Evolutionary conservation across 2,888 invertebrate species (phyloP), one percentile per base, ranked within the genome.

Genomic region (Digitonthophagus gazella): DNA sequence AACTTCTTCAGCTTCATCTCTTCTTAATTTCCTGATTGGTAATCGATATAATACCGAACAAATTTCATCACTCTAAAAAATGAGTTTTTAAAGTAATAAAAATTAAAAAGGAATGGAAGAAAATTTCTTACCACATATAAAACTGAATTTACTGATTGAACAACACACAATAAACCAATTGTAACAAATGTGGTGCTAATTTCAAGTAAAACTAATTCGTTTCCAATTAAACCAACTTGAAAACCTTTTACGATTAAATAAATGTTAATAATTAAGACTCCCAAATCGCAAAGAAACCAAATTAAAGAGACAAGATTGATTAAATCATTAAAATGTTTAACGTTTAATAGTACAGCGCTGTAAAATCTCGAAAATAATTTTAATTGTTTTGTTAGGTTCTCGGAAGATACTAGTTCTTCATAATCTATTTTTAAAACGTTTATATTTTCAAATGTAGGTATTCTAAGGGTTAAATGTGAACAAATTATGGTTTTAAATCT

Each of bases 201-300:
- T 16, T 61, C 61, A n/a, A 61, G n/a, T 61, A 20, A 8, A 19
- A 20, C 61, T 61, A 18, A 19, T 18, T 61, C 61, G 18, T 61
- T 61, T 11, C 61, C 61, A 61, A 19, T 15, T n/a, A 18, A 19
- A 20, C 8, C 61, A 61, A 19, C 18, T 5, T n/a, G n/a, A 61
- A 18, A 61, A 18, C 18, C 19, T 19, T 61, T 61, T 19, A 61
- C 20, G n/a, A 61, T 5, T 6, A 61, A 19, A 19, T 61, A 61
- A n/a, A 61, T 14, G 61, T 61, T 61, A 19, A 61, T 61, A n/a
- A 61, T 61, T 14, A 61, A 61, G 5, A 61, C 19, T 4, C 16
- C 16, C 20, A 61, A 61, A 15, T 18, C 61, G 61, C 61, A 19
- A n/a, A 20, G 20, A 14, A 61, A 61, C 61, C 61, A 61, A n/a